These are phyloP conservation scores for Drosophila simulans DNA, from an alignment of 1,140 invertebrate species.

Conservation along the genomic window DNA sequence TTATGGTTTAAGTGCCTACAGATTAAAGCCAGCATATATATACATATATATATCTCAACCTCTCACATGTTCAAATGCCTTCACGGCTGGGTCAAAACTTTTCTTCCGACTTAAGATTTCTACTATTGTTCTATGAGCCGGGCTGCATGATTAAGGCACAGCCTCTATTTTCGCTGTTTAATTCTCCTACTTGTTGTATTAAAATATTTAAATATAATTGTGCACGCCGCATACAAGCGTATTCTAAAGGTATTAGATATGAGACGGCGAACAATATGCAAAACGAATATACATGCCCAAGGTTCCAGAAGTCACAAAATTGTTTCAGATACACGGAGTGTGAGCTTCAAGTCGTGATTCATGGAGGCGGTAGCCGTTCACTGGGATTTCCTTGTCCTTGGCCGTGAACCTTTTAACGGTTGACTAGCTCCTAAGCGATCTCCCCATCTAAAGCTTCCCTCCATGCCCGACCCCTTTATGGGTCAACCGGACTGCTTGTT, in stretches of 20 bases:
- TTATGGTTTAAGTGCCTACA: neutral
- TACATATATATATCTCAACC: conserved; percentile 8
- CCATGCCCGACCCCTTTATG: conserved; percentile 6
- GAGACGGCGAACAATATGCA: conserved; percentile 53
- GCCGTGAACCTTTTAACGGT: conserved; percentile 80
- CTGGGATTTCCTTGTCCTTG: conserved; percentile 83
- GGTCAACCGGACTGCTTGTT: conserved; percentile 70
- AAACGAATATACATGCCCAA: conserved; percentile 50
- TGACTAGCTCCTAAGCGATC: conserved; percentile 54
- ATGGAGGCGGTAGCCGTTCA: conserved; percentile 60
- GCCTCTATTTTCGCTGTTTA: conserved; percentile 33
- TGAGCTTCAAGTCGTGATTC: conserved; percentile 57
- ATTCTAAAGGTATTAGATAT: conserved; percentile 68
- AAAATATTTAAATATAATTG: conserved; percentile 73
- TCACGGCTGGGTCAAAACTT: conserved; percentile 25
- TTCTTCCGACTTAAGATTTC: conserved; percentile 68
- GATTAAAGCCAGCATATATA: neutral
- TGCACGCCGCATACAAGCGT: conserved; percentile 51
- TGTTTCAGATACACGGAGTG: conserved; percentile 32
- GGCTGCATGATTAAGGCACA: conserved; percentile 35
- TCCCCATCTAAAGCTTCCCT: conserved; percentile 14
- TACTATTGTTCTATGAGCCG: conserved; percentile 55
- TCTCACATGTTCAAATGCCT: conserved; percentile 13
- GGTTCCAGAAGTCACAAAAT: conserved; percentile 77
- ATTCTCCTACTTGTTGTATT: conserved; percentile 48